Base-by-base conservation (phyloP, 1,140 invertebrate species). In the Diabrotica virgifera region DNA sequence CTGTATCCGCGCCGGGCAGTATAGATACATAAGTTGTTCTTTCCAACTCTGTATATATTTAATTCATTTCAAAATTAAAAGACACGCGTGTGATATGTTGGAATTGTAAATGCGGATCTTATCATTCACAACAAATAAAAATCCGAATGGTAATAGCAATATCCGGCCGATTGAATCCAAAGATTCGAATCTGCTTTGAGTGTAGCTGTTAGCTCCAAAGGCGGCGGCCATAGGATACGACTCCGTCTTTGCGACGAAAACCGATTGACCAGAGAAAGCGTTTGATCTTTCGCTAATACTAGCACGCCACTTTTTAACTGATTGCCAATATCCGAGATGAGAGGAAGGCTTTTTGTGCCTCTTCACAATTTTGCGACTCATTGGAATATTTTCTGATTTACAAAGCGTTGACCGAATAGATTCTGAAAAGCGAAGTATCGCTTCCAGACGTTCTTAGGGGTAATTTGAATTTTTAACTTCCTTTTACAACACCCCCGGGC, bases 281-380 rank as follows among this genome's bases (percentile, higher is more conserved):
- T 67, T 67, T 67, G 65, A 67, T 67, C 65, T 67, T 53, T 46
- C 40, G 61, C 65, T 67, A 67, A 67, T 67, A 67, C 65, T 67
- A 40, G 61, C 24, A 24, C 62, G 61, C 65, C 65, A 67, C 65
- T 67, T 67, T 67, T 67, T 59, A 67, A 67, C 61, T 63, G 60
- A 67, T 67, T 67, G 65, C 61, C 61, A 62, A 67, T 67, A 67
- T 63, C 13, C 52, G 12, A 63, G 56, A 66, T 59, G 61, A 52
- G 64, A 56, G 58, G 38, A 38, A 58, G 36, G 36, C 52, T 46
- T 46, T 46, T n/a, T 46, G 40, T n/a, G 8, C 40, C 40, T 46
- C 6, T 46, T 46, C 40, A 46, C 40, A 46, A 46, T 46, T 46
- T 46, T 46, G 40, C 40, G 40, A 46, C 40, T 46, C 40, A 46